These are phyloP conservation scores for Leucoma salicis DNA, from an alignment of 2,888 invertebrate species.

Conservation along the genomic window DNA sequence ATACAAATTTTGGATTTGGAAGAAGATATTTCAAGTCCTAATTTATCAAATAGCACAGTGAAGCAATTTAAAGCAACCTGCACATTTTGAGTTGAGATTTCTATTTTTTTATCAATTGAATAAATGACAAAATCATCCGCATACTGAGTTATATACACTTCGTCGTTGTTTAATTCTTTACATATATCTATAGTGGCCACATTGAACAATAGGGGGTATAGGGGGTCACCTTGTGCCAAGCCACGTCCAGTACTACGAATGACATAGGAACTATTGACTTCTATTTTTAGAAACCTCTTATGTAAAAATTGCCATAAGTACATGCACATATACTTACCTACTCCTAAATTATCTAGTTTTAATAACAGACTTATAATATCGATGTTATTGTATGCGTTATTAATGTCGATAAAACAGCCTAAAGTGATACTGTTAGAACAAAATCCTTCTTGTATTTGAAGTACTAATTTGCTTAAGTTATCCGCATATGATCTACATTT, in stretches of 20 bases:
- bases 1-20: no score
- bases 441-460: background rate
- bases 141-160: background rate
- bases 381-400: background rate
- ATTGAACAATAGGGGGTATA: background rate
- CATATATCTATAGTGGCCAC: no score
- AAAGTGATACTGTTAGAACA: background rate
- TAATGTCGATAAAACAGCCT: background rate
- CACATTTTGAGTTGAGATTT: no score
- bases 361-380: background rate
- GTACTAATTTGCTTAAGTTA: background rate
- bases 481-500: slow-evolving; percentile 2
- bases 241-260: background rate
- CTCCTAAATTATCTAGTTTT: background rate
- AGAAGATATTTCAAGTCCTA: no score
- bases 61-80: no score
- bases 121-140: no score
- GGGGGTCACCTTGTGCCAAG: background rate
- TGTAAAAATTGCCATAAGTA: background rate
- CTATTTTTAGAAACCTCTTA: background rate
- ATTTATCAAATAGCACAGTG: no score
- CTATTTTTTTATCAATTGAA: no score
- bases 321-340: background rate
- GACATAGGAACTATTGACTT: no score
- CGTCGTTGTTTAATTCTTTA: no score